Evolutionary conservation across 2,888 invertebrate genomes (phyloP), one percentile per base, ranked within the genome.

Genomic region (Choristoneura rosaceana): DNA sequence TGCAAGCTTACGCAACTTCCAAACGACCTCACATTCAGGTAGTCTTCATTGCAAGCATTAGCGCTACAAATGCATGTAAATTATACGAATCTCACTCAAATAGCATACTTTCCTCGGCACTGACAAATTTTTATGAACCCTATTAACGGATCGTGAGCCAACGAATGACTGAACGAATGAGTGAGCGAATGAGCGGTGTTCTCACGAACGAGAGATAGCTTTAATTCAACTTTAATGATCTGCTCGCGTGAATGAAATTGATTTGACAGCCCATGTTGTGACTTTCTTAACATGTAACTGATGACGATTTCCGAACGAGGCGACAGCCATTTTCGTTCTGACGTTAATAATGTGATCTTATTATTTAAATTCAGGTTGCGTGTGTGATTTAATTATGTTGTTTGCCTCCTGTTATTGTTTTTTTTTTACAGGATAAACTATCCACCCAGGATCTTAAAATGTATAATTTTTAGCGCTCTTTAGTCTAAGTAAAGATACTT

Each of bases 191-290:
- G 82, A 82, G 82, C 81, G 80, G 79, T 82, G 85, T 91, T 93
- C 93, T 93, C 93, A 93, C 93, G 92, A 82, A 79, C 83, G 87
- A 87, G 86, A 88, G 87, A 88, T 86, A 86, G 82, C 89, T 90
- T 88, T 92, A 90, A 92, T 93, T 91, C 88, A 89, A 90, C 87
- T 91, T 87, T 93, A 92, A 93, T 92, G 93, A 91, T 83, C 85
- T 82, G 84, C 83, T 93, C 87, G 93, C 93, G 93, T 93, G 93
- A 93, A 93, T 87, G 84, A 91, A 92, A 93, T 93, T 93, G 93
- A 93, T 93, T 93, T 88, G 91, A 85, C 85, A 85, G 84, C 82
- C 73, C 76, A 78, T 90, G 87, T 91, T 90, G 87, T 88, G 90
- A 88, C 87, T 88, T 78, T 80, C 79, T 80, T 80, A 78, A 76